Evolutionary conservation across 2,888 invertebrate species (phyloP), one percentile per base, ranked within the genome.

Genomic region (Emmelina monodactyla): DNA sequence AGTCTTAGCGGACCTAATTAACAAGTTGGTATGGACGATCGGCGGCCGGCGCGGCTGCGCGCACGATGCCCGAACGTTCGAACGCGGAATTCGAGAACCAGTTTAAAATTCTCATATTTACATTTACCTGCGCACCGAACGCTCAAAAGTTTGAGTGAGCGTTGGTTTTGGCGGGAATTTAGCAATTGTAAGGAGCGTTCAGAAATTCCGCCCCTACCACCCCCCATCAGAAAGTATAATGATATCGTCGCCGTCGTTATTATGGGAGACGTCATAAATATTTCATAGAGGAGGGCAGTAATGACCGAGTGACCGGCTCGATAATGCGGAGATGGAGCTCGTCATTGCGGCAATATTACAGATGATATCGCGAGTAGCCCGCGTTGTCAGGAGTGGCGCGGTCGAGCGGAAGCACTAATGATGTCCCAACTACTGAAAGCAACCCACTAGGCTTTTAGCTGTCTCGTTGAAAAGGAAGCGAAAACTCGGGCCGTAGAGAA

Each of bases 1-100:
- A 89, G 88, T 89, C 89, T 86, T 88, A 89, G 88, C 88, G 87
- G 85, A 87, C 86, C 89, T 89, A 89, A 89, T 89, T 89, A 89
- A 88, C 89, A 89, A 89, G 89, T 89, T 88, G 88, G 88, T 89
- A 88, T 87, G 88, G 88, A 85, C 84, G 87, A 87, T 85, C 63
- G 47, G 85, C 85, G 83, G 84, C 84, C 58, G 58, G 62, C 79
- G 80, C 79, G 79, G 61, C 75, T 75, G 76, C 76, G 78, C 78
- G 66, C 61, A 62, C 63, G 45, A 49, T 48, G 39, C 42, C 34
- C 12, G 33, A 40, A 39, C 42, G 51, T 51, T 37, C 33, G 42
- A 42, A 44, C 47, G 44, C 47, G 43, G 40, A 39, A 39, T 38
- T 38, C 38, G 42, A 46, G 47, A 53, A 47, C 47, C 50, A 49